Percentiles rank a stretch among this genome's conserved stretches.
Conservation (phyloP, 2,888 invertebrate genomes). For the Macaria liturata region DNA sequence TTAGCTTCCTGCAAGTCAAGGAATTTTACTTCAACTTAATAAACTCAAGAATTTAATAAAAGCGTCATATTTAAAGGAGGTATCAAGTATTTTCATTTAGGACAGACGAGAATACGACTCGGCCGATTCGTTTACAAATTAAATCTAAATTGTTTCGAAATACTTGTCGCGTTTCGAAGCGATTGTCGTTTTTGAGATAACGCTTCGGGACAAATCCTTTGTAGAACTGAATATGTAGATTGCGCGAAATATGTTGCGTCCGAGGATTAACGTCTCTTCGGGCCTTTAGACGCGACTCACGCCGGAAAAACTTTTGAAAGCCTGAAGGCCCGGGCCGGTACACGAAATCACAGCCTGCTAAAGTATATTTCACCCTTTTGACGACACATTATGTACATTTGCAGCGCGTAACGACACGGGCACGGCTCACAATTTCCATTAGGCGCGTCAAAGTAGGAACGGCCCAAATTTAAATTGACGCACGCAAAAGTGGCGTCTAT, state of each 20-base stretch:
- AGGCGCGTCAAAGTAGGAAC: conserved; percentile 59
- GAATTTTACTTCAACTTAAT: conserved; percentile 67
- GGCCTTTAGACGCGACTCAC: conserved; percentile 60
- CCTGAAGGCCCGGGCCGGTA: conserved; percentile 59
- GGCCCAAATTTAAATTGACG: conserved; percentile 53
- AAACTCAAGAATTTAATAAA: conserved; percentile 79
- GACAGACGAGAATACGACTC: conserved; percentile 40
- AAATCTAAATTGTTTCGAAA: conserved; percentile 11
- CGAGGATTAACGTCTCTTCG: conserved; percentile 39
- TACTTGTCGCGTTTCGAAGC: conserved; percentile 8
- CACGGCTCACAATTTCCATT: conserved; percentile 82
- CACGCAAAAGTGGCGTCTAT: conserved; percentile 55
- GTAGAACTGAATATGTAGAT: conserved; percentile 11
- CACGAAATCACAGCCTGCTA: conserved; percentile 76
- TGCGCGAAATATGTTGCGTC: conserved; percentile 26
- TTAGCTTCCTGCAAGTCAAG: conserved; percentile 58
- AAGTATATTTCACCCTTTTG: conserved; percentile 82
- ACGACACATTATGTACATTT: conserved; percentile 82
- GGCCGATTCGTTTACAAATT: conserved; percentile 32
- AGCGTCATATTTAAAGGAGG: conserved; percentile 63
- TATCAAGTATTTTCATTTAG: conserved; percentile 47
- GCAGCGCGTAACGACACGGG: conserved; percentile 80
- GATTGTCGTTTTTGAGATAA: conserved; percentile 8
- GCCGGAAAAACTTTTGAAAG: conserved; percentile 72
- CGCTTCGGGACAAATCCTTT: conserved; percentile 7